These are phyloP conservation scores for Lepidotrigona ventralis DNA, from an alignment of 1,140 invertebrate species.

Conservation along the genomic window DNA sequence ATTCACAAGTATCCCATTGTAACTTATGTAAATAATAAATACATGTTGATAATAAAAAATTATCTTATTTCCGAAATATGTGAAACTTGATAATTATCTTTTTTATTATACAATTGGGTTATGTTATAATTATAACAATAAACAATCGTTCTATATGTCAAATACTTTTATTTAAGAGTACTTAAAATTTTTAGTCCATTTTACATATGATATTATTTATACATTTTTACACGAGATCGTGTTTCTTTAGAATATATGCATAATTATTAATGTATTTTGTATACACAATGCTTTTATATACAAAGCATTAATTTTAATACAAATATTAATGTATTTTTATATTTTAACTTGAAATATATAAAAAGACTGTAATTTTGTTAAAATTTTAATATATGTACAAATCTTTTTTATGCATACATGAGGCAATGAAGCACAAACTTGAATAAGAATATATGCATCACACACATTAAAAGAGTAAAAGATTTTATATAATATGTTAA, in stretches of 20 bases:
- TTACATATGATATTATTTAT: slow-evolving; percentile 57
- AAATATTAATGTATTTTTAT: slow-evolving; percentile 1
- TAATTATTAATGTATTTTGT: slow-evolving; percentile 42
- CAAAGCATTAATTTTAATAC: slow-evolving; percentile 24
- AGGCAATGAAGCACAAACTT: slow-evolving; percentile 34
- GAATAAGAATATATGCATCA: slow-evolving; percentile 26
- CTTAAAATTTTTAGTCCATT: slow-evolving; percentile 39
- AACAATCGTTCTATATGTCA: slow-evolving; percentile 19
- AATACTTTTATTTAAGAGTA: slow-evolving; percentile 52
- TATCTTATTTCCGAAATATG: slow-evolving; percentile 47
- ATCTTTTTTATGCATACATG: slow-evolving; percentile 26
- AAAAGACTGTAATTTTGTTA: slow-evolving; percentile 22
- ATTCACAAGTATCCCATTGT: slow-evolving; percentile 60
- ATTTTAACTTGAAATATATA: slow-evolving; percentile 35
- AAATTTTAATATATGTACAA: slow-evolving; percentile 38
- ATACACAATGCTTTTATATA: slow-evolving; percentile 37
- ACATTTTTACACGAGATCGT: slow-evolving; percentile 59
- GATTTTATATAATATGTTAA: slow-evolving; percentile 44
- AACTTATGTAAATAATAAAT: slow-evolving; percentile 68
- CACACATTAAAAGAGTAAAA: slow-evolving; percentile 43
- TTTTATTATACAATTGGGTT: background rate
- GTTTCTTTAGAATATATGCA: slow-evolving; percentile 46
- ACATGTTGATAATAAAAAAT: slow-evolving; percentile 57
- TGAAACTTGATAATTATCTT: slow-evolving; percentile 11
- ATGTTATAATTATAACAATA: slow-evolving; percentile 3